Percentiles rank a stretch among this genome's conserved stretches.
Evolutionary conservation across 2,888 invertebrate genomes (phyloP).

Genomic region (Leucoma salicis): DNA sequence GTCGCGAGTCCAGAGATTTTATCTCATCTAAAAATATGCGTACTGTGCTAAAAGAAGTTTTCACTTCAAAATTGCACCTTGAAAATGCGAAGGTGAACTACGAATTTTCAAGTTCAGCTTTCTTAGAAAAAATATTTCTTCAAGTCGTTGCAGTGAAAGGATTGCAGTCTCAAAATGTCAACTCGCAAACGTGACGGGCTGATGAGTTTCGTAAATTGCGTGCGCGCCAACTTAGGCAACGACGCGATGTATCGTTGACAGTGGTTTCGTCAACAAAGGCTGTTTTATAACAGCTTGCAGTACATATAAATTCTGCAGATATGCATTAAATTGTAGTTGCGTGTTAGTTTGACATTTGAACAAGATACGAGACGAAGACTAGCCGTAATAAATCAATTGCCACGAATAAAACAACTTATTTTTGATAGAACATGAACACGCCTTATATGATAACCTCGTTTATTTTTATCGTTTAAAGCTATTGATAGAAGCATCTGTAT

Average conservation of each 20-base stretch:
- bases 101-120: conserved; percentile 9
- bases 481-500: conserved; percentile 15
- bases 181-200: conserved; percentile 56
- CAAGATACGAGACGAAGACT: not conserved
- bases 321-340: conserved; percentile 6
- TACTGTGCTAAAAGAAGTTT: too few species aligned
- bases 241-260: conserved; percentile 57
- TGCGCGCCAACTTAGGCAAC: conserved; percentile 59
- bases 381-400: too few species aligned
- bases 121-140: conserved; percentile 32
- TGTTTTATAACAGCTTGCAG: conserved; percentile 42
- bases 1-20: too few species aligned
- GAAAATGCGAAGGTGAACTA: too few species aligned
- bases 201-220: conserved; percentile 66
- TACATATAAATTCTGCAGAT: not conserved
- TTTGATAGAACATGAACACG: conserved; percentile 8
- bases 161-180: conserved; percentile 64
- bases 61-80: too few species aligned
- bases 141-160: conserved; percentile 62
- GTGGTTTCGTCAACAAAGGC: conserved; percentile 56
- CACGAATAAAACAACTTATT: conserved; percentile 1
- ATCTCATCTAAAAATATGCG: too few species aligned
- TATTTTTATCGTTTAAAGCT: conserved; percentile 18
- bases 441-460: conserved; percentile 19
- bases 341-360: conserved; percentile 10